Evolutionary conservation across 2,113 vertebrate genomes (phyloP).

Genomic region (Nymphicus hollandicus): DNA sequence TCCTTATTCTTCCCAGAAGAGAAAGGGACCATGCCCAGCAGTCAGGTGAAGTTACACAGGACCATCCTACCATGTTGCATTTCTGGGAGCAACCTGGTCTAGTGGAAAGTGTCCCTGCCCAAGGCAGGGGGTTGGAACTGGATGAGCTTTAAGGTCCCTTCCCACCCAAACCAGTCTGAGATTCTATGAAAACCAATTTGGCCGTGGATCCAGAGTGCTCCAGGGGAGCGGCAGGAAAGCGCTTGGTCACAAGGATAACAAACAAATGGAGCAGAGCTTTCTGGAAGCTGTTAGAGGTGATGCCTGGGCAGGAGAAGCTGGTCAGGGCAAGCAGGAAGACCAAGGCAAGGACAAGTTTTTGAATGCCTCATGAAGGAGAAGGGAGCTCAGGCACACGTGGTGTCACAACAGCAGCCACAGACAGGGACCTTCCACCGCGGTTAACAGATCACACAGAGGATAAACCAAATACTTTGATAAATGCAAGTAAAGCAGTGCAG

Average conservation of each 20-base stretch:
- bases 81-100: not conserved
- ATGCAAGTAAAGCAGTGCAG: not conserved
- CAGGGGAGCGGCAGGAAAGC: not conserved
- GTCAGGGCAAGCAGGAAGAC: not conserved
- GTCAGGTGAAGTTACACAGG: not conserved
- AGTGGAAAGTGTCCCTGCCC: not conserved
- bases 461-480: not conserved
- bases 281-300: not conserved
- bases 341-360: not conserved
- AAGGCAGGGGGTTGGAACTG: not conserved
- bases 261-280: not conserved
- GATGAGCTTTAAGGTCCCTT: not conserved
- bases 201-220: not conserved
- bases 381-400: fast-evolving
- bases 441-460: not conserved
- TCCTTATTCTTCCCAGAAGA: not conserved
- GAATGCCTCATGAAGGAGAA: not conserved
- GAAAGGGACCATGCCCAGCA: not conserved
- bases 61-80: not conserved
- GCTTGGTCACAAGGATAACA: not conserved
- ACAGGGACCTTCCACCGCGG: not conserved
- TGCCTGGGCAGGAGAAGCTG: not conserved
- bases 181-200: not conserved
- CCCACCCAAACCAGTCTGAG: not conserved
- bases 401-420: not conserved